Evolutionary conservation across 2,888 invertebrate genomes (phyloP), one percentile per base, ranked within the genome.

Genomic region (Drosophila greeni): DNA sequence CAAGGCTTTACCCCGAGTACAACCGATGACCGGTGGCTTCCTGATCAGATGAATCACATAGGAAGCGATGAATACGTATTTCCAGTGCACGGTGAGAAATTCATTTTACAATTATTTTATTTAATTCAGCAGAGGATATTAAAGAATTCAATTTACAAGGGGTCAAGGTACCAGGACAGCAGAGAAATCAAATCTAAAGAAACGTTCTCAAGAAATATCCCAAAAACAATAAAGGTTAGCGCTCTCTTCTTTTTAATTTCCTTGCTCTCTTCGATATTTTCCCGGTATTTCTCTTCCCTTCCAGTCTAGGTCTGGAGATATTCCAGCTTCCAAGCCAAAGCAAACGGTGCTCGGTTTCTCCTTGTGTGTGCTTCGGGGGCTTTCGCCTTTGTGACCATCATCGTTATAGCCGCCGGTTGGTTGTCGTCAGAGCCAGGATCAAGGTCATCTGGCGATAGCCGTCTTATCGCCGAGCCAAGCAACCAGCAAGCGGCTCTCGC

Each of bases 381-480:
- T 6, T 24, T 24, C 18, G 40, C 33, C 57, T 55, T 55, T 34
- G 55, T 20, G 61, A 18, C 58, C 59, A 60, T 45, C 29, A 20
- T 31, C 18, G 45, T 47, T 31, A 20, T 45, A 45, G 60, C 43
- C 60, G 24, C 43, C 37, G 61, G 0, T 18, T 9, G 29, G 18
- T 49, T 49, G 62, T 57, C 66, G 69, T 68, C 51, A 68, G 67
- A 49, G 58, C 56, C 78, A 77, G 77, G 75, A 77, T 83, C 77
- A 77, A 77, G 77, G 77, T 77, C 78, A 77, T 77, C 78, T 60
- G 48, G 53, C 64, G 52, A 54, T 62, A 62, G 42, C 42, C 36
- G 45, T 29, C 66, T 62, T 62, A 62, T 62, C 51, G 34, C 61
- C 34, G 52, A 20, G 26, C 29, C 26, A 43, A 20, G 23, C 40